phyloP scores from a whole-genome alignment of 1,140 invertebrate genomes.

The Spodoptera frugiperda region DNA sequence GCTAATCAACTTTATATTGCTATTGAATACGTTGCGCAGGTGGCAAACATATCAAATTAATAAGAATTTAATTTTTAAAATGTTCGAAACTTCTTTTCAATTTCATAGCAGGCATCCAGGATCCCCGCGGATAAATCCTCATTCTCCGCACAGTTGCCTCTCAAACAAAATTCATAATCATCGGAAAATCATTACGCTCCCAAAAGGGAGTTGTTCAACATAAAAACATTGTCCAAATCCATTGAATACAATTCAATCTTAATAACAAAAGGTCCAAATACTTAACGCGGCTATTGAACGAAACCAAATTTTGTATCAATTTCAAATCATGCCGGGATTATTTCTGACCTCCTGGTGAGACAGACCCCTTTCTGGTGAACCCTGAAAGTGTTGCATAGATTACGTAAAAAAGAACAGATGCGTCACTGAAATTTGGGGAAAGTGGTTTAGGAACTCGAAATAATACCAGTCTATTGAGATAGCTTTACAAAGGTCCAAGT shows the following conservation, averaged over 20 bases:
- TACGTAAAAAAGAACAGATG: constrained; percentile 6
- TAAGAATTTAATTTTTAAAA: too few species aligned
- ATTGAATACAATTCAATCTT: constrained; percentile 42
- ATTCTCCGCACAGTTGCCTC: constrained; percentile 14
- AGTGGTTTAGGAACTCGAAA: too few species aligned
- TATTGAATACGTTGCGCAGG: background rate
- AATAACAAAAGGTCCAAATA: constrained; percentile 49
- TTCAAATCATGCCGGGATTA: constrained; percentile 71
- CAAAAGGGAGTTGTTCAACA: constrained; percentile 10
- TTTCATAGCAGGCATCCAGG: background rate
- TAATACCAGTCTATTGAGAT: too few species aligned
- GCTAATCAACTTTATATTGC: background rate
- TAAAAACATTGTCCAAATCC: constrained; percentile 21
- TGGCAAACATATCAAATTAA: background rate
- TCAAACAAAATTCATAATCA: constrained; percentile 28
- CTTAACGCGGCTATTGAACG: constrained; percentile 69
- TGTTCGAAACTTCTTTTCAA: background rate
- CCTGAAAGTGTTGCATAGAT: constrained; percentile 50
- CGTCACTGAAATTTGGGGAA: background rate
- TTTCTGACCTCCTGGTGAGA: constrained; percentile 64
- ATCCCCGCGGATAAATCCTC: constrained; percentile 6
- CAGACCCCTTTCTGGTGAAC: constrained; percentile 54
- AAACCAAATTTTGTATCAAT: constrained; percentile 77
- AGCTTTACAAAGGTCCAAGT: too few species aligned
- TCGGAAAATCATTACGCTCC: constrained; percentile 33